Conservation (phyloP, 2,113 vertebrate species). For the Chaenocephalus aceratus region DNA sequence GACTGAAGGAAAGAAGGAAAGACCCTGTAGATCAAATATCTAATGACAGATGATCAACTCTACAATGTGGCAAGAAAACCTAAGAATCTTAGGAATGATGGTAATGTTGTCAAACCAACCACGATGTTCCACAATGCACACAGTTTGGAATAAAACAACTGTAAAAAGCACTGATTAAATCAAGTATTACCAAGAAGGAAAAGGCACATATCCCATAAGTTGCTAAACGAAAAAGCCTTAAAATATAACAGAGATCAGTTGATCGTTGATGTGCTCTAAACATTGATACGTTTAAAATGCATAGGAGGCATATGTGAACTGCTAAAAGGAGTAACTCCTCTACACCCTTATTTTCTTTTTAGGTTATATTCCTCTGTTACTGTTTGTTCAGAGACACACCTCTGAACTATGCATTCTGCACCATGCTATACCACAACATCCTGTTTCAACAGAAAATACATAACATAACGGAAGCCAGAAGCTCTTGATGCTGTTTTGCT, state of each 20-base stretch:
- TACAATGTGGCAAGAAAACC: neutral
- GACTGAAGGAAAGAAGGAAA: too few species aligned
- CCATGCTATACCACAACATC: constrained; percentile 65
- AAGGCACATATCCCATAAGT: neutral
- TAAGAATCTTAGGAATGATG: neutral
- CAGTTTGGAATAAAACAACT: neutral
- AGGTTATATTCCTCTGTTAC: constrained; percentile 15
- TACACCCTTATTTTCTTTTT: neutral
- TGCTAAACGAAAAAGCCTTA: neutral
- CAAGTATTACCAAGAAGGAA: neutral
- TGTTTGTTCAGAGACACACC: neutral
- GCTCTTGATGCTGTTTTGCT: neutral
- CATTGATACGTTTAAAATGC: neutral
- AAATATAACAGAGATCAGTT: neutral
- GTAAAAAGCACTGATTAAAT: neutral
- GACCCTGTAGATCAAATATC: neutral
- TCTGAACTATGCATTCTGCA: neutral
- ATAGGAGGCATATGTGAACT: neutral
- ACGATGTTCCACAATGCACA: neutral
- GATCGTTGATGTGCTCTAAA: neutral
- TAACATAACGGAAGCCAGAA: constrained; percentile 26
- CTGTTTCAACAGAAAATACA: constrained; percentile 59
- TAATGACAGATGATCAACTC: neutral
- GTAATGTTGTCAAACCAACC: neutral
- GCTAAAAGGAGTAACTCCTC: neutral